A percentile compares a stretch with the other conserved stretches of the same genome.
phyloP scores from a whole-genome alignment of 2,113 vertebrate genomes.

The Heterocephalus glaber region DNA sequence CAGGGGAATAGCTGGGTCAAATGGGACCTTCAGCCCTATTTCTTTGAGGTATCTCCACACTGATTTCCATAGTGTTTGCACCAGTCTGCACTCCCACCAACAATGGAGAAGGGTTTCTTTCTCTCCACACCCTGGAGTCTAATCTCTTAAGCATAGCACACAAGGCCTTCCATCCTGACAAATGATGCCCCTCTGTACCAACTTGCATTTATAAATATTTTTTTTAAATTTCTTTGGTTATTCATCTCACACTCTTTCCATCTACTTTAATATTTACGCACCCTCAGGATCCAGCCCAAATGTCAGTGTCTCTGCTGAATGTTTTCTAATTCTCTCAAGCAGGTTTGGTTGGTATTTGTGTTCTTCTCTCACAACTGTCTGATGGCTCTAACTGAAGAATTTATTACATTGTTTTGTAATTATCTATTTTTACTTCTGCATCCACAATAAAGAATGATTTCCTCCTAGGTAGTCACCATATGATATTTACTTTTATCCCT shows the following conservation, averaged over 20 bases:
- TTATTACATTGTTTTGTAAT: background rate
- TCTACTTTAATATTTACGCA: constrained; percentile 24
- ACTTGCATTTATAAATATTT: constrained; percentile 53
- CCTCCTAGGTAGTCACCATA: background rate
- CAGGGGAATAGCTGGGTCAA: too few species aligned
- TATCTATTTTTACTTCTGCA: background rate
- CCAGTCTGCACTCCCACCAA: too few species aligned
- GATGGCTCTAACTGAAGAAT: background rate
- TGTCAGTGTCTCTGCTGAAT: background rate
- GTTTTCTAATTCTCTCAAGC: background rate
- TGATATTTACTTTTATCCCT: background rate
- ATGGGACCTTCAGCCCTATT: too few species aligned
- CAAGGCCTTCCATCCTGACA: background rate
- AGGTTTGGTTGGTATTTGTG: background rate
- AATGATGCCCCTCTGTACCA: background rate
- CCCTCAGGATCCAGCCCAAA: constrained; percentile 17
- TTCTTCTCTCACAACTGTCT: background rate
- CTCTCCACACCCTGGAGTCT: too few species aligned
- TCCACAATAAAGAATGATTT: background rate
- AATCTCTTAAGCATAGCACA: background rate
- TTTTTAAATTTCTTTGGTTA: constrained; percentile 15
- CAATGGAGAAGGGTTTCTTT: too few species aligned
- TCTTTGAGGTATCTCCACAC: too few species aligned
- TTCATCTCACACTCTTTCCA: background rate
- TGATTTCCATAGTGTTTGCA: too few species aligned